Evolutionary conservation across 2,113 vertebrate species (phyloP), one percentile per base, ranked within the genome.

Genomic region (Gnathonemus longibarbis): DNA sequence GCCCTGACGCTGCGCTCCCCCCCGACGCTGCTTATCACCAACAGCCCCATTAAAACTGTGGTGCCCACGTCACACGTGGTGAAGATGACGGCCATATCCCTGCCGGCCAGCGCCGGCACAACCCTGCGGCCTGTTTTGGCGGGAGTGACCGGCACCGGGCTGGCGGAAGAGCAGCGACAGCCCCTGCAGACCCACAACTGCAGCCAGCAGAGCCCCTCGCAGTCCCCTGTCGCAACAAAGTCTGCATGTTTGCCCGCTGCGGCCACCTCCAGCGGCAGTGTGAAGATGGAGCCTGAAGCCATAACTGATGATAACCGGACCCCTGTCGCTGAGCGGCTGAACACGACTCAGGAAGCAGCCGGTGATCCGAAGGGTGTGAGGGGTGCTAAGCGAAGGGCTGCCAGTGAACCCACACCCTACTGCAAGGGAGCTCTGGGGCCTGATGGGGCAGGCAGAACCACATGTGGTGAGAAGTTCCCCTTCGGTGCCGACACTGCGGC

Each of bases 1-100:
- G 96, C 97, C 17, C 96, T 98, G 94, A 96, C 97, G 91, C 97
- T 98, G 91, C 96, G 97, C 90, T 98, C 97, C 70, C 97, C 97
- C 24, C 97, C 96, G 0, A 98, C 97, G 13, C 96, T 98, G 90
- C 97, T 98, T 39, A 97, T 98, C 62, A 96, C 97, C 27, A 97
- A 97, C 91, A 98, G 97, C 90, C 97, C 97, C 88, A 97, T 98
- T 92, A 98, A 98, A 93, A 97, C 97, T 21, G 96, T 98, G 91
- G 96, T 97, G 80, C 96, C 97, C 84, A 95, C 97, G 56, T 94
- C 97, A 70, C 97, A 97, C 7, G 92, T 97, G 93, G 97, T 98
- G 50, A 97, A 97, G 93, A 98, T 98, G 97, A 97, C 97, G 89
- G 94, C 97, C 93, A 97, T 98, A 95, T 97, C 97, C 27, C 95